These are phyloP conservation scores for Scaptomyza pallida DNA, from an alignment of 1,140 invertebrate genomes.

Conservation along the genomic window DNA sequence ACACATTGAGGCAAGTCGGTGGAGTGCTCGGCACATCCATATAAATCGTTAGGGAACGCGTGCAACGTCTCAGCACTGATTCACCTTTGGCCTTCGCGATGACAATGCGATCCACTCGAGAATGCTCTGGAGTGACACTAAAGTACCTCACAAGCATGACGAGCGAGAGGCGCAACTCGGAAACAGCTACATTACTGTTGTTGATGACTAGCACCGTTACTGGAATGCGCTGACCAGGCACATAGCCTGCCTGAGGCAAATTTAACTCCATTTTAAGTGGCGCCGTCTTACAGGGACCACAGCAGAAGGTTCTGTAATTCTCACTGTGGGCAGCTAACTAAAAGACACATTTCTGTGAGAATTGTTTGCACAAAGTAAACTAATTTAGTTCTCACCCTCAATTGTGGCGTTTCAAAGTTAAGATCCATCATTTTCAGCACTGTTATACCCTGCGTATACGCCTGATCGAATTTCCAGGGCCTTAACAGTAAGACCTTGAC, in stretches of 20 bases:
- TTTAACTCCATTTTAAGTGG: conserved; percentile 73
- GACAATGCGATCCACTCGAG: conserved; percentile 85
- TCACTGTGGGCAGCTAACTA: conserved; percentile 69
- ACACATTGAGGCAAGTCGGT: conserved; percentile 88
- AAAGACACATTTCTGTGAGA: too few species aligned
- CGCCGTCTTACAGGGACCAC: conserved; percentile 76
- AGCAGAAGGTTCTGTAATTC: conserved; percentile 73
- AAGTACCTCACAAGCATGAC: conserved; percentile 83
- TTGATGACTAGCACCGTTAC: conserved; percentile 72
- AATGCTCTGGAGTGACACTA: conserved; percentile 85
- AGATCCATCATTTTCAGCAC: conserved; percentile 90
- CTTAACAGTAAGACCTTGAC: conserved; percentile 88
- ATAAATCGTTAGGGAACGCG: conserved; percentile 64
- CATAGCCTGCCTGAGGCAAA: conserved; percentile 75
- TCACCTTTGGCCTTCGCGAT: conserved; percentile 84
- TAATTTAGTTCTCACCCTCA: conserved; percentile 53
- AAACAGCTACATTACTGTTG: conserved; percentile 85
- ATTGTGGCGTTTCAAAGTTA: conserved; percentile 85
- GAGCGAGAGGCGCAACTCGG: conserved; percentile 84
- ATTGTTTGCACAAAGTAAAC: too few species aligned
- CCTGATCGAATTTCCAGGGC: conserved; percentile 91
- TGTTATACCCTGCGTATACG: conserved; percentile 89
- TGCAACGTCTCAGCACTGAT: conserved; percentile 84
- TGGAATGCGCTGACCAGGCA: conserved; percentile 75
- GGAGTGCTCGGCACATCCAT: conserved; percentile 88